These are phyloP conservation scores for Otocyon megalotis DNA, from an alignment of 2,113 vertebrate species.

Conservation along the genomic window DNA sequence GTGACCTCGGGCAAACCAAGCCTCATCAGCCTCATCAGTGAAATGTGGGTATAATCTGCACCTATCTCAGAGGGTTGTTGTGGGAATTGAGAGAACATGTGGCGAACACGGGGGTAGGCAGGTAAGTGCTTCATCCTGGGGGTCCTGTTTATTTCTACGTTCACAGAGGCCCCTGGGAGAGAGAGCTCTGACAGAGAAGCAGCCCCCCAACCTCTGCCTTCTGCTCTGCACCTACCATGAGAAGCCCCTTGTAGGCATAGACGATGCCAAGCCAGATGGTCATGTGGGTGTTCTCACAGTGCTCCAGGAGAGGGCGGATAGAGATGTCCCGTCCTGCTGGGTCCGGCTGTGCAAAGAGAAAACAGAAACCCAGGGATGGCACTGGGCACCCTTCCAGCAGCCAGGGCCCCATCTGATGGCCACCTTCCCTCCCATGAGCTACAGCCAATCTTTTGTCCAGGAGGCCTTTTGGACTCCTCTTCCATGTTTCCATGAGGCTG, in stretches of 20 bases:
- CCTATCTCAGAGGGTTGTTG: background rate
- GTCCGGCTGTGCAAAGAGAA: conserved; percentile 91
- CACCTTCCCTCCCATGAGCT: background rate
- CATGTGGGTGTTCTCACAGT: conserved; percentile 99
- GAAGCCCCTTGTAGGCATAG: conserved; percentile 98
- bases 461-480: background rate
- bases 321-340: conserved; percentile 97
- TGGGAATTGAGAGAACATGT: background rate
- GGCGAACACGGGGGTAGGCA: background rate
- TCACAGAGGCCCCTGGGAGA: background rate
- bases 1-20: background rate
- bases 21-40: background rate
- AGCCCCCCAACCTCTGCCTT: background rate
- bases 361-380: conserved; percentile 49
- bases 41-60: background rate
- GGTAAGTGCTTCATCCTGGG: background rate
- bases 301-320: conserved; percentile 98
- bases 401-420: background rate
- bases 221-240: conserved; percentile 93
- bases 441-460: background rate
- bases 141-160: background rate
- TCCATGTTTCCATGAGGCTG: background rate
- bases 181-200: background rate
- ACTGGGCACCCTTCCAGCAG: background rate
- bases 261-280: conserved; percentile 99